Evolutionary conservation across 2,113 vertebrate genomes (phyloP).

Genomic region (Pomatostomus ruficeps): DNA sequence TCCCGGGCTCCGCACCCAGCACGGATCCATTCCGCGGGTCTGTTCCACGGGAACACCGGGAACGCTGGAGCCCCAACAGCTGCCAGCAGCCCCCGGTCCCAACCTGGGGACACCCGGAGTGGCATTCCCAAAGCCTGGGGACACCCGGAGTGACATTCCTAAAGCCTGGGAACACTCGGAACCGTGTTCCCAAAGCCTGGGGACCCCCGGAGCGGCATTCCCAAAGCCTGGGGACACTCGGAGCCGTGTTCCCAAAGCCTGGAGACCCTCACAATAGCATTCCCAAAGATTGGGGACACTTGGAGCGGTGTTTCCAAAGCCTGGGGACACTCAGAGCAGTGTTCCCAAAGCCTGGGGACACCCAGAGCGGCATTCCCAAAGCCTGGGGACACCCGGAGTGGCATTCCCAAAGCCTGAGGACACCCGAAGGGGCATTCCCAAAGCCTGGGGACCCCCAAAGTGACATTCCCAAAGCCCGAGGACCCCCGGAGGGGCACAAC

Average conservation of each 20-base stretch:
- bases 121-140: not conserved
- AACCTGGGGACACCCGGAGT: rapidly evolving
- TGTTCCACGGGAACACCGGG: not conserved
- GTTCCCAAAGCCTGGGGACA: rapidly evolving
- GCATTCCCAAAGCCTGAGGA: too few species aligned
- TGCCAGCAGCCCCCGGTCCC: not conserved
- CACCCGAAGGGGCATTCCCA: too few species aligned
- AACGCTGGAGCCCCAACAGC: not conserved
- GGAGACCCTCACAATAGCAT: too few species aligned
- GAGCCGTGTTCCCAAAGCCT: too few species aligned
- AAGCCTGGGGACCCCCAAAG: rapidly evolving
- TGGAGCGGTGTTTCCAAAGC: too few species aligned
- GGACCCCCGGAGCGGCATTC: too few species aligned
- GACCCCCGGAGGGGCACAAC: rapidly evolving
- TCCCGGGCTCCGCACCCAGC: not conserved
- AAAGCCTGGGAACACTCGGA: too few species aligned
- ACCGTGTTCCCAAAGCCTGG: too few species aligned
- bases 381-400: not conserved
- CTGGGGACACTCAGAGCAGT: not conserved
- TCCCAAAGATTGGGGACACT: too few species aligned
- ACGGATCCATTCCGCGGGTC: rapidly evolving
- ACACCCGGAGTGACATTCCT: rapidly evolving
- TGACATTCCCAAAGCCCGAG: too few species aligned
- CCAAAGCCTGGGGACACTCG: rapidly evolving
- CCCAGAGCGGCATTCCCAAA: not conserved